Evolutionary conservation across 2,113 vertebrate genomes (phyloP).

Genomic region (Amblyornis subalaris): DNA sequence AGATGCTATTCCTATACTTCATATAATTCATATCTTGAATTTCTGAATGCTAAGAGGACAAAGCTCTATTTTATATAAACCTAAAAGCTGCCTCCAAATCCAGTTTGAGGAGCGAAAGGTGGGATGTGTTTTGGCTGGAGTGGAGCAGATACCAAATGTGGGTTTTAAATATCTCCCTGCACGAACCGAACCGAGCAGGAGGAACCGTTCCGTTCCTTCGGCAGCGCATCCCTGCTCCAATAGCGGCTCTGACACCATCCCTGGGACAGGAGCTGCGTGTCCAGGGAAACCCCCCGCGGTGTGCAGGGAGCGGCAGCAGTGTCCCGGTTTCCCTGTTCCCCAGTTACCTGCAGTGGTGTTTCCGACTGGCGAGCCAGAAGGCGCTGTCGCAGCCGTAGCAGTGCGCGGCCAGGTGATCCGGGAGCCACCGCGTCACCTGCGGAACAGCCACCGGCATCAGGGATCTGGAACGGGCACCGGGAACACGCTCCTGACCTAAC

Average conservation of each 20-base stretch:
- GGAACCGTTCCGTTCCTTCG: not conserved
- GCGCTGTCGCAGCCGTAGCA: slow-evolving; percentile 93
- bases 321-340: rapidly evolving
- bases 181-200: rapidly evolving
- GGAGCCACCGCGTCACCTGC: slow-evolving; percentile 96
- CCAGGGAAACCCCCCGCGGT: not conserved
- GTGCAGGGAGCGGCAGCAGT: not conserved
- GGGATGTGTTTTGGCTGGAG: not conserved
- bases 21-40: not conserved
- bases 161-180: not conserved
- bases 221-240: rapidly evolving
- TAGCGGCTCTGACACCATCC: not conserved
- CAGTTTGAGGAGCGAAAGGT: not conserved
- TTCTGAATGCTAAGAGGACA: not conserved
- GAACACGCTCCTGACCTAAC: not conserved
- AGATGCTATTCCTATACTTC: not conserved
- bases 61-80: not conserved
- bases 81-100: not conserved
- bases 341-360: slow-evolving; percentile 93
- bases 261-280: rapidly evolving
- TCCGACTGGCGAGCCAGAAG: slow-evolving; percentile 94
- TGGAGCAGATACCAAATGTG: not conserved
- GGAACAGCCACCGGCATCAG: not conserved
- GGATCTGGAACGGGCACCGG: not conserved
- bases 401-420: slow-evolving; percentile 92